phyloP scores from a whole-genome alignment of 2,888 invertebrate genomes.

The Mesoligia furuncula region DNA sequence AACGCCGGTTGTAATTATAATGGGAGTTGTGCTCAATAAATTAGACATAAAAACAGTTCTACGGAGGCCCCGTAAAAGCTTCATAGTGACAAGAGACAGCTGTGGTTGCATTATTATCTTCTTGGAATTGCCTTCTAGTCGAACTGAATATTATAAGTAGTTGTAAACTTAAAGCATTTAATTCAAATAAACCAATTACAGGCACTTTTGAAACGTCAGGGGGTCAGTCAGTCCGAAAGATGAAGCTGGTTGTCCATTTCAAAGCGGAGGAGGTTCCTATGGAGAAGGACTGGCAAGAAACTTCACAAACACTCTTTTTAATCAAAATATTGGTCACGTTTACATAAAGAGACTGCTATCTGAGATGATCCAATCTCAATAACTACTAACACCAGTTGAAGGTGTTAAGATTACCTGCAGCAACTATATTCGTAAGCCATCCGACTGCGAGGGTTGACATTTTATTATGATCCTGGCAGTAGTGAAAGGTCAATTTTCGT shows the following conservation, averaged over 20 bases:
- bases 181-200: not conserved
- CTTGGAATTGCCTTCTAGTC: not conserved
- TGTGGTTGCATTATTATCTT: conserved; percentile 8
- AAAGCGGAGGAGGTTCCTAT: not conserved
- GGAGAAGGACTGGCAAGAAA: not conserved
- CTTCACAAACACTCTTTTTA: not conserved
- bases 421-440: not conserved
- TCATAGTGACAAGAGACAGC: conserved; percentile 1
- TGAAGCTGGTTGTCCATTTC: not conserved
- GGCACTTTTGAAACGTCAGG: not conserved
- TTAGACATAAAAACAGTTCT: conserved; percentile 62
- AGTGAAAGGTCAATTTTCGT: too few species aligned
- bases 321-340: not conserved
- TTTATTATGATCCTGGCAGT: not conserved
- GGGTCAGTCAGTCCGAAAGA: not conserved
- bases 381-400: not conserved
- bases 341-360: not conserved
- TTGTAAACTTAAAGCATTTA: not conserved
- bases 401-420: not conserved
- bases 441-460: not conserved
- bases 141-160: not conserved
- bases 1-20: conserved; percentile 64
- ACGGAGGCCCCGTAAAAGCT: conserved; percentile 47
- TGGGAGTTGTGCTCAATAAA: conserved; percentile 55
- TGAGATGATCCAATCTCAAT: not conserved